A percentile compares a stretch with the other conserved stretches of the same genome.
Conservation (phyloP, 2,797 vertebrate genomes). For the Fratercula arctica region DNA sequence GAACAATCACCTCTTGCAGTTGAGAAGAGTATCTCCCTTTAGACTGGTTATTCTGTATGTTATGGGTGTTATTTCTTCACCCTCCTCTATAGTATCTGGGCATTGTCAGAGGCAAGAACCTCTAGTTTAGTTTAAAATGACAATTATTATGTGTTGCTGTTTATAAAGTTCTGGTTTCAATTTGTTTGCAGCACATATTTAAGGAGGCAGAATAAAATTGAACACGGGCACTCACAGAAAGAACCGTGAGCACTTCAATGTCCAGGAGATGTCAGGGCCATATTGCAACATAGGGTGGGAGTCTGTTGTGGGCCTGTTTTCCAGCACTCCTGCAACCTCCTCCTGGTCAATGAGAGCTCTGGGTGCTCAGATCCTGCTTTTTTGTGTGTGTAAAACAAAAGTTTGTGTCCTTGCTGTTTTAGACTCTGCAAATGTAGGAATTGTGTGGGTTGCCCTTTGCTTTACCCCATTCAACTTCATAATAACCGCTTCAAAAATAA, state of each 20-base stretch:
- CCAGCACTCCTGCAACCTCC: neutral
- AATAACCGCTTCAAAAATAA: neutral
- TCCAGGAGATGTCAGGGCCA: neutral
- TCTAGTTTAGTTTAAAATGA: neutral
- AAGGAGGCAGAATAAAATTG: neutral
- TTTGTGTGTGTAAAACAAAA: neutral
- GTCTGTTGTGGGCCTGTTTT: neutral
- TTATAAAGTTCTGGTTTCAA: conserved; percentile 21
- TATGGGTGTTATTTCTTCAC: neutral
- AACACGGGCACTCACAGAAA: neutral
- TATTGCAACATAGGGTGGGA: neutral
- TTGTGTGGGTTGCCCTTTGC: neutral
- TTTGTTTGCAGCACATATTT: conserved; percentile 21
- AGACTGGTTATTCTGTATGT: neutral
- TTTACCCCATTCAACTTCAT: conserved; percentile 3
- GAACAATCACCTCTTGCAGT: neutral
- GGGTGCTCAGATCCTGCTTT: neutral
- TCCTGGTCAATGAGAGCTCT: neutral
- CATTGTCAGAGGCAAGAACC: neutral
- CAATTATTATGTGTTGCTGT: neutral
- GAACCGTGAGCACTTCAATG: neutral
- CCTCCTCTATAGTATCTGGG: neutral
- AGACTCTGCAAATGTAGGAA: neutral
- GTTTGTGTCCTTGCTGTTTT: neutral
- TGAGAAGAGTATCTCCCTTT: neutral